Percentiles rank a stretch among this genome's conserved stretches.
These are phyloP conservation scores for Epinephelus malabaricus DNA, from an alignment of 2,797 vertebrate species.

Conservation along the genomic window DNA sequence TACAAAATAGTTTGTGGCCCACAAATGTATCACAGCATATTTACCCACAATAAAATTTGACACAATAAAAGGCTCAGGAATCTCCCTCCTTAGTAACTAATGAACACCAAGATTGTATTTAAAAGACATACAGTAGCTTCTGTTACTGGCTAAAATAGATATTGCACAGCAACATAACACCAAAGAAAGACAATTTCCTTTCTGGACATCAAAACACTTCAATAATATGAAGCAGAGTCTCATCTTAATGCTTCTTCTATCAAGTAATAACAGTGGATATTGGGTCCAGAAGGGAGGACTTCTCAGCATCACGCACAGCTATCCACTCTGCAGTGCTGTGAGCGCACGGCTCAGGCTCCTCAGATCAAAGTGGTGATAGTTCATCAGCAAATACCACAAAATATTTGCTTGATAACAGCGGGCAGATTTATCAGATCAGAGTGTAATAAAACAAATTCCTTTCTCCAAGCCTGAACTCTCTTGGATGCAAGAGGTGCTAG, in stretches of 20 bases:
- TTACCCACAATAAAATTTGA: not conserved
- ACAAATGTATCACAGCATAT: conserved; percentile 1
- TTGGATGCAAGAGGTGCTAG: conserved; percentile 55
- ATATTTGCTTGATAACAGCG: conserved; percentile 78
- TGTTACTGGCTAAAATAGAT: conserved; percentile 13
- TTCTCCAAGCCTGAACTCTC: conserved; percentile 51
- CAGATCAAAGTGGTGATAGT: conserved; percentile 81
- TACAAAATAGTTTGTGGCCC: not conserved
- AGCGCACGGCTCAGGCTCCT: conserved; percentile 58
- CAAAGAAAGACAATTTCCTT: conserved; percentile 79
- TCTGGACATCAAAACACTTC: conserved; percentile 68
- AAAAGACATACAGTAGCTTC: conserved; percentile 9
- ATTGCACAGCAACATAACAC: conserved; percentile 33
- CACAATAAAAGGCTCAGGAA: not conserved
- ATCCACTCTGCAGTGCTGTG: conserved; percentile 40
- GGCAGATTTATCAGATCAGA: conserved; percentile 71
- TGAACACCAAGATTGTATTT: conserved; percentile 11
- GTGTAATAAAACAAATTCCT: conserved; percentile 74
- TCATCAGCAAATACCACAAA: conserved; percentile 73
- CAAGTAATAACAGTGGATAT: conserved; percentile 80
- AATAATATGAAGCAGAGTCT: conserved; percentile 74
- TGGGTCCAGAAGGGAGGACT: conserved; percentile 75
- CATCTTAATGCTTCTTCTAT: conserved; percentile 81
- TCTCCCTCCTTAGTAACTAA: not conserved
- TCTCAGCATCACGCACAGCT: conserved; percentile 72